phyloP scores from a whole-genome alignment of 2,113 vertebrate genomes.

The Porphyrio hochstetteri region DNA sequence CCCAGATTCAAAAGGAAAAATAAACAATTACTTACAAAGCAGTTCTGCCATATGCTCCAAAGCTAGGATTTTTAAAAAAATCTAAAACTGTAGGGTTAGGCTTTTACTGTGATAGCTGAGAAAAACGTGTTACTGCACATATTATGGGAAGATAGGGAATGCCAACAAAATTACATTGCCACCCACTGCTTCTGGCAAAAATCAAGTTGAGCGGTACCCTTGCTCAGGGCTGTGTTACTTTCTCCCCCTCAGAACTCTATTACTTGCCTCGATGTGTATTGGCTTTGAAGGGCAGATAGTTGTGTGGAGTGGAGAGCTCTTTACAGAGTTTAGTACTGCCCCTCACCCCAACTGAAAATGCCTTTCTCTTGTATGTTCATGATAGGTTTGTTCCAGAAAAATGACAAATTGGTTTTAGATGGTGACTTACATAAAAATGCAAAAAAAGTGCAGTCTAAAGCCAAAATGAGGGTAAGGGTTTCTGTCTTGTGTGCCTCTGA shows the following conservation, averaged over 20 bases:
- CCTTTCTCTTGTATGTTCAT: background rate
- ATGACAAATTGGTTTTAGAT: constrained; percentile 36
- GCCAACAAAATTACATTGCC: constrained; percentile 25
- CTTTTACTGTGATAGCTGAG: background rate
- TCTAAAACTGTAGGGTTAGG: background rate
- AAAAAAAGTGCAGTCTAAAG: background rate
- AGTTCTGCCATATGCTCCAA: background rate
- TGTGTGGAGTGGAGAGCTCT: background rate
- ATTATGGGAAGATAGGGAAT: background rate
- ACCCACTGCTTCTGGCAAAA: constrained; percentile 1
- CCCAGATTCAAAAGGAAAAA: background rate
- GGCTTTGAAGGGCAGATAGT: constrained; percentile 22
- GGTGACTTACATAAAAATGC: constrained; percentile 44
- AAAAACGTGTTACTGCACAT: background rate
- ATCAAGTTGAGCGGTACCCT: constrained; percentile 31
- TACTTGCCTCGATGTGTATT: background rate
- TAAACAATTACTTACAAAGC: background rate
- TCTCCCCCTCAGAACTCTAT: constrained; percentile 21
- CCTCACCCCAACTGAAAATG: background rate
- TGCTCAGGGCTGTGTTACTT: constrained; percentile 13
- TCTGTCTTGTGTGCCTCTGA: constrained; percentile 31
- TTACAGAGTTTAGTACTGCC: background rate
- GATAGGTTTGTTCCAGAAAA: background rate
- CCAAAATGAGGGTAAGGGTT: background rate
- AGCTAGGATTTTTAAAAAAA: background rate